Conservation (phyloP, 2,888 invertebrate genomes). For the Philonicus albiceps region DNA sequence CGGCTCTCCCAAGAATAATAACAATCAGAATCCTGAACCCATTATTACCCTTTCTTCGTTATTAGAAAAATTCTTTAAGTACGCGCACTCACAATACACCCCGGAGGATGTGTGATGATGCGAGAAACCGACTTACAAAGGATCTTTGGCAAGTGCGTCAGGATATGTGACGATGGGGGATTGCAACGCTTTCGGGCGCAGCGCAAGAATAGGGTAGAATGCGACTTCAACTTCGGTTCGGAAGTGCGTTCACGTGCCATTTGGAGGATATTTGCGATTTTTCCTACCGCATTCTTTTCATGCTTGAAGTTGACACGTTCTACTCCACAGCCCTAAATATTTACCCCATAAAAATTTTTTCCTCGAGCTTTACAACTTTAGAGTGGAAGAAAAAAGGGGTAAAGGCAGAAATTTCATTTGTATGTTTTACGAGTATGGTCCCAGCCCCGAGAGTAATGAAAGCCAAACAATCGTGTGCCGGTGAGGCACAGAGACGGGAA, state of each 20-base stretch:
- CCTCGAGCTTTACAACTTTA: not conserved
- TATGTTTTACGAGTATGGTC: not conserved
- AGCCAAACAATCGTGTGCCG: slow-evolving; percentile 31
- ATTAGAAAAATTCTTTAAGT: slow-evolving; percentile 11
- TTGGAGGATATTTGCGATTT: slow-evolving; percentile 47
- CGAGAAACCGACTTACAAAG: slow-evolving; percentile 38
- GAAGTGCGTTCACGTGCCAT: slow-evolving; percentile 49
- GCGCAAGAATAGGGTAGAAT: not conserved
- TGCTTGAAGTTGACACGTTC: slow-evolving; percentile 41
- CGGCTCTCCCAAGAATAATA: not conserved
- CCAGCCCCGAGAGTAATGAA: slow-evolving; percentile 40
- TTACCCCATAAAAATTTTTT: slow-evolving; percentile 23
- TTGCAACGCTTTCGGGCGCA: not conserved
- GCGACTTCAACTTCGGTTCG: slow-evolving; percentile 5
- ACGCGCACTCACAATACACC: not conserved
- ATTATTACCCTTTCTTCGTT: slow-evolving; percentile 28
- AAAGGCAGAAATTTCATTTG: not conserved
- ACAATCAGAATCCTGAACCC: slow-evolving; percentile 16
- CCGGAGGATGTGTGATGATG: slow-evolving; percentile 34
- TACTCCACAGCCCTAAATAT: slow-evolving; percentile 42
- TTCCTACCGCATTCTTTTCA: slow-evolving; percentile 23
- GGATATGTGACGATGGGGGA: not conserved
- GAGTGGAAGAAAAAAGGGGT: not conserved
- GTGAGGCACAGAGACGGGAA: not conserved
- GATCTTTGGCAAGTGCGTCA: slow-evolving; percentile 21